Evolutionary conservation across 2,888 invertebrate genomes (phyloP), one percentile per base, ranked within the genome.

Genomic region (Globia sparganii): DNA sequence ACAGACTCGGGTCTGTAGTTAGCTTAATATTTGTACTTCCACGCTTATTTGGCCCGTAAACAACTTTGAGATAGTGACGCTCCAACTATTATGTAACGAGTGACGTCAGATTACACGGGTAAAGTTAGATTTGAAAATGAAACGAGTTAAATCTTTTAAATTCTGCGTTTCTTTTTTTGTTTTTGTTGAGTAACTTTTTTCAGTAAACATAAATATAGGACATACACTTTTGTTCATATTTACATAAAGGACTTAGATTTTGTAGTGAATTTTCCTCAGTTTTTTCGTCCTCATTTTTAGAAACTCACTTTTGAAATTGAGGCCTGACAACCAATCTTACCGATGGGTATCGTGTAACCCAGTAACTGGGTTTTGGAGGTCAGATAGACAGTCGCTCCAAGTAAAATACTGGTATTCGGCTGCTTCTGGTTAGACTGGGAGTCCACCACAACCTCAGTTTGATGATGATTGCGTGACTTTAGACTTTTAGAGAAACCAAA

Each of bases 1-100:
- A 8, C 31, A 28, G 58, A 5, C 58, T 31, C 8, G 21, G 18
- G 15, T 49, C 37, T 21, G 40, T 28, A 21, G 40, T 28, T 25
- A 34, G 53, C 28, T 28, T 75, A 61, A 64, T 78, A 69, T 72
- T 66, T 15, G 25, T 43, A 59, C 67, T 28, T 75, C 62, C 69
- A 70, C 80, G 69, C 56, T 15, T 46, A 46, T 66, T 66, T 53
- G n/a, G 25, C 31, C 21, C 34, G 13, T 62, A 53, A 21, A 80
- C 40, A 53, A 81, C 31, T 79, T 37, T 34, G 37, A 75, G 76
- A 81, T 80, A 64, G 81, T 69, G 79, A 76, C 61, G 53, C 61
- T 49, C 13, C 56, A 58, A 40, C 56, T 58, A 64, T 43, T 67
- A 49, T 65, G 67, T 62, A 46, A 58, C 37, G 1, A 25, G 34